Percentiles rank a stretch among this genome's conserved stretches.
phyloP scores from a whole-genome alignment of 2,797 vertebrate species.

The Acanthurus tractus region DNA sequence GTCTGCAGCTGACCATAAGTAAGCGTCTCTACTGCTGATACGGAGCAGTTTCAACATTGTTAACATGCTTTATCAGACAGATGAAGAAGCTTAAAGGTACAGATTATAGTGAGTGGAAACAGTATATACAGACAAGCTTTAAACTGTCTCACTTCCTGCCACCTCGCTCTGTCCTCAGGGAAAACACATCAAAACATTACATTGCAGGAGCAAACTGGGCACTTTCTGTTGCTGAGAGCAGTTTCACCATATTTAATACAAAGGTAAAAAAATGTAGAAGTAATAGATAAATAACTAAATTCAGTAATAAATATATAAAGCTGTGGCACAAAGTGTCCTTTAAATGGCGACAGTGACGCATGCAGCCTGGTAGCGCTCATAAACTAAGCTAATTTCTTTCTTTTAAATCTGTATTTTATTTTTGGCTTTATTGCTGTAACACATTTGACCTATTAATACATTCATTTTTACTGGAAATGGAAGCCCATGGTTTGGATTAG shows the following conservation, averaged over 20 bases:
- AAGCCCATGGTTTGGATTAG: too few species aligned
- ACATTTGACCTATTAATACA: too few species aligned
- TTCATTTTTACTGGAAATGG: too few species aligned
- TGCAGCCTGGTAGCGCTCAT: too few species aligned
- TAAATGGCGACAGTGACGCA: not conserved
- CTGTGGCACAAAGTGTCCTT: not conserved
- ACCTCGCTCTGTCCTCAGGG: conserved; percentile 10
- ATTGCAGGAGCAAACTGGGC: conserved; percentile 4
- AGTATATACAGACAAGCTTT: conserved; percentile 27
- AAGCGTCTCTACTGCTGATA: conserved; percentile 40
- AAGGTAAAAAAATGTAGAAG: conserved; percentile 3
- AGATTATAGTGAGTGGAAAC: conserved; percentile 23
- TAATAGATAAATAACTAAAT: too few species aligned
- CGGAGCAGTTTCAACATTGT: conserved; percentile 35
- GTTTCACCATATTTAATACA: conserved; percentile 3
- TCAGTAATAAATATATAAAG: not conserved
- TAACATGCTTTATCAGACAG: conserved; percentile 54
- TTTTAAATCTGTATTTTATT: too few species aligned
- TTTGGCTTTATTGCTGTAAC: too few species aligned
- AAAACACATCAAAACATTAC: conserved; percentile 32
- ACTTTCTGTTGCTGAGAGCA: not conserved
- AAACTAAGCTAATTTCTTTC: too few species aligned
- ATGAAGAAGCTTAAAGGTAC: conserved; percentile 41
- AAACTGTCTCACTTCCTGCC: conserved; percentile 42
- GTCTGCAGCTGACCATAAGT: conserved; percentile 21